Percentiles rank a stretch among this genome's conserved stretches.
Evolutionary conservation across 2,113 vertebrate species (phyloP).

Genomic region (Acrocephalus kingi): DNA sequence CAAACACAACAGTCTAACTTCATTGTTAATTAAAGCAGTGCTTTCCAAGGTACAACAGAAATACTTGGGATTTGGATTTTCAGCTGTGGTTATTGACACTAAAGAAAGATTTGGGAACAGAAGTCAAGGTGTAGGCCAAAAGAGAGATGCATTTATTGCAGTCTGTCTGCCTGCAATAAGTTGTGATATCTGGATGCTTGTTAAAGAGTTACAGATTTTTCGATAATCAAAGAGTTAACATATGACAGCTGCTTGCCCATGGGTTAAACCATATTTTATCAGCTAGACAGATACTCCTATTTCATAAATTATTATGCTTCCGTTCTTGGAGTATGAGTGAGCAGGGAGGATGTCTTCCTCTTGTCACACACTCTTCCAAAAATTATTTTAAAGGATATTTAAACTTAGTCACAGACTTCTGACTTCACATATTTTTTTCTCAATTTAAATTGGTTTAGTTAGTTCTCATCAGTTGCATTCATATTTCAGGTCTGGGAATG

Average conservation of each 20-base stretch:
- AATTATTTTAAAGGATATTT: neutral
- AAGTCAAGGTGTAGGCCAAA: fast-evolving
- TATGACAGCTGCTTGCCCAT: neutral
- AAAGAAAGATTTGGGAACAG: neutral
- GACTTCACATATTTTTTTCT: neutral
- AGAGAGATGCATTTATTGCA: neutral
- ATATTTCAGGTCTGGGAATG: neutral
- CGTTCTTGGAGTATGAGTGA: neutral
- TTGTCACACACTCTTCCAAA: neutral
- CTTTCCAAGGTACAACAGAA: neutral
- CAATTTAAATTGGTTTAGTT: neutral
- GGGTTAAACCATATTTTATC: conserved; percentile 10
- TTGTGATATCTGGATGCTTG: neutral
- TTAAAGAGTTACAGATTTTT: neutral
- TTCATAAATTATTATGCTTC: neutral
- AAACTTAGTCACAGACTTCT: neutral
- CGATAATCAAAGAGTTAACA: neutral
- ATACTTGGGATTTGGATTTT: neutral
- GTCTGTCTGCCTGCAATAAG: neutral
- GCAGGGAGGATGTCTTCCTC: neutral
- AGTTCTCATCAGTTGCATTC: neutral
- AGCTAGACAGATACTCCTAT: neutral
- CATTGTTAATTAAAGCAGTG: neutral
- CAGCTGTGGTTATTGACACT: neutral
- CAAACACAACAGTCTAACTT: neutral